phyloP scores from a whole-genome alignment of 2,888 invertebrate species.

The Ophion ventricosus region DNA sequence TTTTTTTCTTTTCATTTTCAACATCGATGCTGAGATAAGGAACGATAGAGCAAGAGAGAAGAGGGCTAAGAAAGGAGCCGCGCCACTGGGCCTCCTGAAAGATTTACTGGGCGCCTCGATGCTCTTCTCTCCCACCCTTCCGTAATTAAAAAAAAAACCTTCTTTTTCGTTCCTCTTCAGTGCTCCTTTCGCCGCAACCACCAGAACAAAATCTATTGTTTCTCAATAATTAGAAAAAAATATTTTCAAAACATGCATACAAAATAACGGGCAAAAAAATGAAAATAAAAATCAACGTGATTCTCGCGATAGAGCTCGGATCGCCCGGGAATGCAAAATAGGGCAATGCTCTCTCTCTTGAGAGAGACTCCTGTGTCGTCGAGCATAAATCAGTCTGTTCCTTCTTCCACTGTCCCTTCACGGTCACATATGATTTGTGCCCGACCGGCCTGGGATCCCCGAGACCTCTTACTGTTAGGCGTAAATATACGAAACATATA shows the following conservation, averaged over 20 bases:
- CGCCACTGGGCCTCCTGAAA: constrained; percentile 63
- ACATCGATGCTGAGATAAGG: constrained; percentile 62
- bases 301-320: constrained; percentile 26
- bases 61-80: constrained; percentile 64
- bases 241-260: too few species aligned
- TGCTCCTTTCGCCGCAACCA: neutral
- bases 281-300: constrained; percentile 72
- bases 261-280: constrained; percentile 53
- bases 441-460: constrained; percentile 49
- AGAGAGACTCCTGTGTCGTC: constrained; percentile 38
- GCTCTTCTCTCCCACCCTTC: constrained; percentile 68
- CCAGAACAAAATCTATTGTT: neutral
- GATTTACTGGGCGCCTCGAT: constrained; percentile 77
- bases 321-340: constrained; percentile 68
- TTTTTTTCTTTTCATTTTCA: neutral
- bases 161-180: constrained; percentile 29
- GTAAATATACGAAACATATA: constrained; percentile 12
- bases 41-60: constrained; percentile 60
- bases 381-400: constrained; percentile 80
- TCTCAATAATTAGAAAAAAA: neutral
- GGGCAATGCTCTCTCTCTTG: constrained; percentile 73
- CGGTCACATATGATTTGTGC: constrained; percentile 77
- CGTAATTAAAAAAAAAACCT: constrained; percentile 75
- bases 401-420: constrained; percentile 73
- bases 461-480: constrained; percentile 20